Evolutionary conservation across 2,113 vertebrate genomes (phyloP).

Genomic region (Columba janthina): DNA sequence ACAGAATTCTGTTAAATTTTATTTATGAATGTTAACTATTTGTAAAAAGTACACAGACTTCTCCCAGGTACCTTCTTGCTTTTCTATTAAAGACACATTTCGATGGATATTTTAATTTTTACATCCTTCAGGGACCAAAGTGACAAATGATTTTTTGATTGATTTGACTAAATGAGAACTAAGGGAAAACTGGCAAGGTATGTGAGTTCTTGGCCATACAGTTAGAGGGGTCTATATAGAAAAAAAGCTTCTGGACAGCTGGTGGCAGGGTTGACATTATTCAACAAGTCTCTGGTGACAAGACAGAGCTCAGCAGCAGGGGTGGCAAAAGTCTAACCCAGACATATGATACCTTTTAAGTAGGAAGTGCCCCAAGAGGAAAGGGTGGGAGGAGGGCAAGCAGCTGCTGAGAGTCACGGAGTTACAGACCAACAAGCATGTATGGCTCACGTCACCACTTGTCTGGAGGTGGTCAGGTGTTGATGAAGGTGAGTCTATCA

Average conservation of each 20-base stretch:
- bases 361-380: neutral
- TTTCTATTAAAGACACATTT: neutral
- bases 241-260: neutral
- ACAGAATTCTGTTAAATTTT: neutral
- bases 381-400: neutral
- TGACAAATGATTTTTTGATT: neutral
- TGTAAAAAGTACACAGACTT: neutral
- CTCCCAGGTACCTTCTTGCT: neutral
- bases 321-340: neutral
- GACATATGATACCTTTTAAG: neutral
- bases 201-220: neutral
- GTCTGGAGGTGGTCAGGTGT: neutral
- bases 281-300: neutral
- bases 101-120: neutral
- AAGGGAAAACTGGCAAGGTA: neutral
- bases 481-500: neutral
- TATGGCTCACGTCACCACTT: neutral
- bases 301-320: neutral
- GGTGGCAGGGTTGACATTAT: neutral
- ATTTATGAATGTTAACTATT: neutral
- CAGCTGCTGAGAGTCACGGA: neutral
- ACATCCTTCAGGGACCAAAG: neutral
- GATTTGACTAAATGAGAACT: neutral
- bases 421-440: neutral
- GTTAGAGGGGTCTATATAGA: neutral